phyloP scores from a whole-genome alignment of 2,797 vertebrate species.

The Erpetoichthys calabaricus region DNA sequence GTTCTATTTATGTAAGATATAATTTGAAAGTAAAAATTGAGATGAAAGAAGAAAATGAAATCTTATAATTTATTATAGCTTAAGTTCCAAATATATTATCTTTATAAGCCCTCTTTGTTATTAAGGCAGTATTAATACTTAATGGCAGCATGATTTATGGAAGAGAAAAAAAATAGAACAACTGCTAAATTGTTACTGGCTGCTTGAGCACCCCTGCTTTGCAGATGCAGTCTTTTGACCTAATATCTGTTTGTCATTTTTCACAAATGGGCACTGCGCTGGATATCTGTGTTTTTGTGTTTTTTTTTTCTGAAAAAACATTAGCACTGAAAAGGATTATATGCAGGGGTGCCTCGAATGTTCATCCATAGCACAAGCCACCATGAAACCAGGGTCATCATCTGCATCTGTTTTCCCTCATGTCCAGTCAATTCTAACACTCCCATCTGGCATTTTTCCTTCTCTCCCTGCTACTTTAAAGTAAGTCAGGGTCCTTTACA shows the following conservation, averaged over 20 bases:
- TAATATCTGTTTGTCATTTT: conserved; percentile 3
- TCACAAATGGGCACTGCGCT: not conserved
- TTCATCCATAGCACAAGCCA: conserved; percentile 17
- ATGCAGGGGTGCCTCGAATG: conserved; percentile 9
- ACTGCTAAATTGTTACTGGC: conserved; percentile 15
- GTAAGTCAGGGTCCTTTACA: conserved; percentile 38
- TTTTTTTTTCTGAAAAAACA: conserved; percentile 15
- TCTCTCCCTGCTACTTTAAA: conserved; percentile 55
- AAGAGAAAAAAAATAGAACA: conserved; percentile 17
- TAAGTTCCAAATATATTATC: too few species aligned
- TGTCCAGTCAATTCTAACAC: conserved; percentile 47
- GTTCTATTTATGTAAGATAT: too few species aligned
- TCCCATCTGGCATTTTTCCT: conserved; percentile 49
- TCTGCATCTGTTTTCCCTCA: conserved; percentile 57
- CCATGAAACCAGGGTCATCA: conserved; percentile 39
- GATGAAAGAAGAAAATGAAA: too few species aligned
- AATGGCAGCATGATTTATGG: conserved; percentile 14
- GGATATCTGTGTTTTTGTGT: conserved; percentile 10
- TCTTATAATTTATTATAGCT: too few species aligned
- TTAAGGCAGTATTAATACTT: conserved; percentile 13
- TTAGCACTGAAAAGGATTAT: conserved; percentile 16
- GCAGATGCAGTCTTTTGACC: not conserved
- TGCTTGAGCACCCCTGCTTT: conserved; percentile 4
- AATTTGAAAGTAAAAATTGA: too few species aligned
- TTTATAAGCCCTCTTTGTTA: not conserved